Base-by-base conservation (phyloP, 1,140 invertebrate species). In the Hycleus phaleratus region DNA sequence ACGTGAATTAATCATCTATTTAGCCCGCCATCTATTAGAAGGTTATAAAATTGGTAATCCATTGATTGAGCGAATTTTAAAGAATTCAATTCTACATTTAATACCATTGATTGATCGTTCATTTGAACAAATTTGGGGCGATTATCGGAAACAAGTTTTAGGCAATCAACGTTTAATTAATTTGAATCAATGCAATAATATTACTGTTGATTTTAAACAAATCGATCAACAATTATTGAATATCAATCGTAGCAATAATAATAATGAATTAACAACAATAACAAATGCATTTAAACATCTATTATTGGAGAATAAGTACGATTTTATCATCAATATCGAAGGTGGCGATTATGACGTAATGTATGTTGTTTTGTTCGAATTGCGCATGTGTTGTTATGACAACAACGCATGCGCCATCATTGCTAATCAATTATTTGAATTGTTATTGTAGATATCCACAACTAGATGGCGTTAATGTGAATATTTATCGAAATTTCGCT, bases 1-100 rank as follows among this genome's bases (percentile, higher is more conserved):
- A 0, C 81, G 90, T 56, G 93, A 97, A 74, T 79, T 97, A 32
- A 71, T 90, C 0, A 68, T 95, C 1, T 84, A 93, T 71, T 78
- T 97, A 46, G 85, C 87, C 0, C 80, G 89, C 0, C 93, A 97
- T 77, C 75, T 97, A 10, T 69, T 86, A 7, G 82, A 77, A 49
- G 91, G 87, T 1, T 84, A 85, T 71, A 72, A 77, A 40, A 75
- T 85, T 26, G 81, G 82, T 7, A 81, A 93, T 68, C 79, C 81
- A 0, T 70, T 78, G 1, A 82, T 87, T 25, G 71, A 77, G 2
- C 74, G 75, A 3, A 71, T 95, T 38, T 68, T 97, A 0, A 72
- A 85, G 43, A 84, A 84, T 49, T 75, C 83, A 4, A 85, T 93
- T 24, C 70, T 96, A 32, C 87, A 93, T 69, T 82, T 97, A 53